These are phyloP conservation scores for Lagopus leucura DNA, from an alignment of 2,113 vertebrate genomes.

Conservation along the genomic window DNA sequence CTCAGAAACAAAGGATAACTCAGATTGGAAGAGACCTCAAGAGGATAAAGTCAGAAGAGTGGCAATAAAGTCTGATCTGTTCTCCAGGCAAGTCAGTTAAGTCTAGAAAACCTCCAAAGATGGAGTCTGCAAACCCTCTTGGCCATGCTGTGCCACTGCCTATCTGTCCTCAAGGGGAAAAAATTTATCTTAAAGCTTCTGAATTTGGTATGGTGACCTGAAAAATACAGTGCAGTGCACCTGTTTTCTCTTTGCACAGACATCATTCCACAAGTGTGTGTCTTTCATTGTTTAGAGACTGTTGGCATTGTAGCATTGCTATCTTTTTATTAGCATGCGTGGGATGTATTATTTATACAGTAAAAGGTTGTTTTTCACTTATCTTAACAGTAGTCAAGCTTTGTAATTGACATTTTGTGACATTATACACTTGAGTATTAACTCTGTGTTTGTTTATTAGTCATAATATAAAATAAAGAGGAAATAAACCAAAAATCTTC, in stretches of 20 bases:
- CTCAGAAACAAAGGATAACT: not conserved
- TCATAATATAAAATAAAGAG: not conserved
- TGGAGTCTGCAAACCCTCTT: not conserved
- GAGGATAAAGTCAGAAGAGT: not conserved
- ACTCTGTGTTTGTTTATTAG: not conserved
- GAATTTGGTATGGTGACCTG: not conserved
- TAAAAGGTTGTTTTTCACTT: not conserved
- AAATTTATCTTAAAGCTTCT: not conserved
- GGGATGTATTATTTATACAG: not conserved
- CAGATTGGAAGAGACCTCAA: not conserved
- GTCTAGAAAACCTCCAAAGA: not conserved
- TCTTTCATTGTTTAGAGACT: not conserved
- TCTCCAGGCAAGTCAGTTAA: fast-evolving
- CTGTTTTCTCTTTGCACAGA: fast-evolving
- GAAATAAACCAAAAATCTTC: not conserved
- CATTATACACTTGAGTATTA: not conserved
- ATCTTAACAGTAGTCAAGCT: not conserved
- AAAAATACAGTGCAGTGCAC: not conserved
- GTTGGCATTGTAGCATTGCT: not conserved
- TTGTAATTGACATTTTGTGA: not conserved
- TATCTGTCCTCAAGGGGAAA: not conserved
- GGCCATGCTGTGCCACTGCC: fast-evolving
- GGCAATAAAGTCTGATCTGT: not conserved
- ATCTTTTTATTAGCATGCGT: not conserved
- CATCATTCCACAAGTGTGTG: not conserved